A percentile compares a stretch with the other conserved stretches of the same genome.
phyloP scores from a whole-genome alignment of 1,140 invertebrate species.

The Drosophila nannoptera region DNA sequence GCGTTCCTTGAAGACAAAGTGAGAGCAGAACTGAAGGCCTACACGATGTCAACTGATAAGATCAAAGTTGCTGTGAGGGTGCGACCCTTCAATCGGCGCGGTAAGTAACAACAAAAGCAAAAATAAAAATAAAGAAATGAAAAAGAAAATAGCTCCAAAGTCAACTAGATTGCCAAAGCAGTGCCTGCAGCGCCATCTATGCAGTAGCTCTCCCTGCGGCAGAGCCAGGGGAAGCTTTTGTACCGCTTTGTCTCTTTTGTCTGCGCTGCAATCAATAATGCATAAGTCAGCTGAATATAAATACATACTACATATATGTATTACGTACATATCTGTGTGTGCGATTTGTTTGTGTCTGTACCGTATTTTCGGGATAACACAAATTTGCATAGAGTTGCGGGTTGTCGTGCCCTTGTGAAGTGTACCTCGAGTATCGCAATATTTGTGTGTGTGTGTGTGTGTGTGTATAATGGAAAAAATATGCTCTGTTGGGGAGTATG shows the following conservation, averaged over 20 bases:
- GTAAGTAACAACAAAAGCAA: slow-evolving; percentile 81
- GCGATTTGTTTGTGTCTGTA: slow-evolving; percentile 10
- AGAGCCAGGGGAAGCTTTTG: slow-evolving; percentile 15
- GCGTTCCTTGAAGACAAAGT: slow-evolving; percentile 31
- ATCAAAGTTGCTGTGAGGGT: slow-evolving; percentile 98
- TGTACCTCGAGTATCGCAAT: not conserved
- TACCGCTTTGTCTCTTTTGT: slow-evolving; percentile 26
- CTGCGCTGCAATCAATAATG: slow-evolving; percentile 42
- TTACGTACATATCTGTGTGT: not conserved
- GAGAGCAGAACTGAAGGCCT: slow-evolving; percentile 29
- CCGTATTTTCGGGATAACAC: slow-evolving; percentile 57
- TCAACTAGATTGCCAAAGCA: slow-evolving; percentile 1
- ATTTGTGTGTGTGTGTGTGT: not conserved
- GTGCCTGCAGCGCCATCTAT: not conserved
- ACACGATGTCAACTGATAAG: slow-evolving; percentile 83
- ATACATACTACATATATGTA: not conserved
- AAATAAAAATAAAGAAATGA: not conserved
- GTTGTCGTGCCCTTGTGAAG: not conserved
- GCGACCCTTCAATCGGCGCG: slow-evolving; percentile 96
- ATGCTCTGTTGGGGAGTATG: not conserved
- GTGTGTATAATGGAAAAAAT: too few relatives aligned
- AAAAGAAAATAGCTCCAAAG: slow-evolving; percentile 3
- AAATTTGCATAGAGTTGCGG: slow-evolving; percentile 57
- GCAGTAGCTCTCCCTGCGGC: not conserved
- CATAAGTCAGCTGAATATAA: slow-evolving; percentile 32